phyloP scores from a whole-genome alignment of 2,113 vertebrate genomes.

The Rostratula benghalensis region DNA sequence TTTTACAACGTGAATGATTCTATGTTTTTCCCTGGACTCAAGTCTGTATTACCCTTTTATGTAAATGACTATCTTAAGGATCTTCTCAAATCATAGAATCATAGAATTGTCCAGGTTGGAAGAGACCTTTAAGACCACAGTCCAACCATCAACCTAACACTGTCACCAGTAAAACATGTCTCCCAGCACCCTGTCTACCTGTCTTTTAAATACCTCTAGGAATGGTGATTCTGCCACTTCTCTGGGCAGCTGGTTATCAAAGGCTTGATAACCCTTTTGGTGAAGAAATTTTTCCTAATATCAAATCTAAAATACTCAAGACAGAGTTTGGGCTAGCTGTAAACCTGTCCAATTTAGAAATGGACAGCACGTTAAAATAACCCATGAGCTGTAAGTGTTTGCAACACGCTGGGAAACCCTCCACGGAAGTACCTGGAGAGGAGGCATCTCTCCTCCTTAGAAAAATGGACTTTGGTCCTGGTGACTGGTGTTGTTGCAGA shows the following conservation, averaged over 20 bases:
- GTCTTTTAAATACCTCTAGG: not conserved
- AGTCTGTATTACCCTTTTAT: not conserved
- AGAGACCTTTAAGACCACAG: not conserved
- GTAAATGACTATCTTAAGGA: not conserved
- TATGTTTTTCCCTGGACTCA: not conserved
- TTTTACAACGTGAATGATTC: too few relatives aligned
- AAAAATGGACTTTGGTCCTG: not conserved
- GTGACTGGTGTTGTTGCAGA: not conserved
- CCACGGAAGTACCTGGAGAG: fast-evolving
- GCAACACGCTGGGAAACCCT: not conserved
- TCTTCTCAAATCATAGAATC: not conserved
- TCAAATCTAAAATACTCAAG: not conserved
- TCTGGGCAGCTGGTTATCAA: not conserved
- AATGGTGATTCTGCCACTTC: not conserved
- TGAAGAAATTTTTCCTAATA: not conserved
- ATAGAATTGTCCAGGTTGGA: not conserved
- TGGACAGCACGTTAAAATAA: not conserved
- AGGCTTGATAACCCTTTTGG: not conserved
- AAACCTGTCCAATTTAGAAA: not conserved
- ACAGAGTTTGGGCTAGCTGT: not conserved
- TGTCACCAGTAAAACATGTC: not conserved
- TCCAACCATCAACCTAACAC: not conserved
- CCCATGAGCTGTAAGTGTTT: not conserved
- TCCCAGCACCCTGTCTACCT: not conserved
- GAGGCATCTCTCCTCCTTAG: not conserved